These are phyloP conservation scores for Sylvia borin DNA, from an alignment of 2,797 vertebrate genomes.

Conservation along the genomic window DNA sequence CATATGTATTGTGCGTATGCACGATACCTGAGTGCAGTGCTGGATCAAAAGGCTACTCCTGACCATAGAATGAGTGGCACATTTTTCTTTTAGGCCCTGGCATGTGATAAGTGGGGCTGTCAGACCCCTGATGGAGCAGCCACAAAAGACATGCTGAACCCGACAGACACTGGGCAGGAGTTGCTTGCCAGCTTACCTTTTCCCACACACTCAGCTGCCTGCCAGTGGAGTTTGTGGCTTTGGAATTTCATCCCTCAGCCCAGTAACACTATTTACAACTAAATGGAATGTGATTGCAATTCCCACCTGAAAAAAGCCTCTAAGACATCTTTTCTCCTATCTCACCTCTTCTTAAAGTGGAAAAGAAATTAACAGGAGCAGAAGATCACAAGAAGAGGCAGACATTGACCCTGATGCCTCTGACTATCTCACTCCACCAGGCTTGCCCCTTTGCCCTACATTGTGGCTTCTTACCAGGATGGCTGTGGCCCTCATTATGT, in stretches of 20 bases:
- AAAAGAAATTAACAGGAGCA: not conserved
- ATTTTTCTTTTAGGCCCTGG: not conserved
- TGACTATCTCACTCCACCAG: not conserved
- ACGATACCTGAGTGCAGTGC: not conserved
- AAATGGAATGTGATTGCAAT: not conserved
- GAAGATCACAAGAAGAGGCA: not conserved
- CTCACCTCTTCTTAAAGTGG: not conserved
- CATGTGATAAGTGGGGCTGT: constrained; percentile 28
- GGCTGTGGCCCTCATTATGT: not conserved
- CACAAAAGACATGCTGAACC: not conserved
- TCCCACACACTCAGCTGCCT: not conserved
- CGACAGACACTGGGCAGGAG: rapidly evolving
- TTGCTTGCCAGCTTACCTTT: not conserved
- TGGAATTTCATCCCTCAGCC: not conserved
- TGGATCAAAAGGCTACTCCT: not conserved
- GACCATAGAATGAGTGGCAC: not conserved
- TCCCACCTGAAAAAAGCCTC: not conserved
- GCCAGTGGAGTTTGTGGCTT: not conserved
- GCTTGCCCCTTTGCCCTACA: not conserved
- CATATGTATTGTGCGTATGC: not conserved
- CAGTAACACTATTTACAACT: not conserved
- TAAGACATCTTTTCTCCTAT: not conserved
- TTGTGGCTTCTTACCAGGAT: not conserved
- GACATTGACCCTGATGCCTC: not conserved
- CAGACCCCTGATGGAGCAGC: constrained; percentile 32